Conservation (phyloP, 2,113 vertebrate species). For the Eclectus roratus region DNA sequence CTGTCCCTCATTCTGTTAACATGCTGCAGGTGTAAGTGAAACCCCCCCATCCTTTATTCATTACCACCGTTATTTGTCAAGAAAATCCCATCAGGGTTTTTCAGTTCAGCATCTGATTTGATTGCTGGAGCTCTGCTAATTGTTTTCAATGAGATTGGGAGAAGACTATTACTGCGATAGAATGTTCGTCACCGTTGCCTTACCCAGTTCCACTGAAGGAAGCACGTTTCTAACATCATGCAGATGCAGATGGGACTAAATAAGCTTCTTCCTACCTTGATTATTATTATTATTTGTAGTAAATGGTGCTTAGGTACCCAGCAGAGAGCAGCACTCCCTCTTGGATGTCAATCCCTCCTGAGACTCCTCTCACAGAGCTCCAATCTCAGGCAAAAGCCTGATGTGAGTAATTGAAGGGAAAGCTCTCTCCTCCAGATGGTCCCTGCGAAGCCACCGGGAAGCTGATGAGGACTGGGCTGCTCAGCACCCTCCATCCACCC, state of each 20-base stretch:
- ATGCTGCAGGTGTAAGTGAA: background rate
- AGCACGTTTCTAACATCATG: background rate
- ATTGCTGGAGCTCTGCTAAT: conserved; percentile 28
- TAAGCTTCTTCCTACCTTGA: background rate
- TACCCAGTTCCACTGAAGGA: background rate
- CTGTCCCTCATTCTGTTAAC: conserved; percentile 3
- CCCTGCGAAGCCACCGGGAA: background rate
- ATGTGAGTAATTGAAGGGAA: background rate
- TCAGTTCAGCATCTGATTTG: conserved; percentile 3
- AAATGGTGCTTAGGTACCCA: background rate
- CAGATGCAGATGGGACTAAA: background rate
- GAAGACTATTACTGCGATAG: background rate
- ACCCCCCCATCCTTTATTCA: conserved; percentile 1
- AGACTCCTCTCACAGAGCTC: background rate
- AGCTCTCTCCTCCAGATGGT: background rate
- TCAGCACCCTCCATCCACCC: background rate
- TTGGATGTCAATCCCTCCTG: background rate
- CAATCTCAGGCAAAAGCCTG: background rate
- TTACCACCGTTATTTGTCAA: background rate
- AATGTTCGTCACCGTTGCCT: background rate
- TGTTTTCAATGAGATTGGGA: conserved; percentile 29
- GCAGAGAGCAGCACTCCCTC: background rate
- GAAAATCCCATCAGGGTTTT: conserved; percentile 17
- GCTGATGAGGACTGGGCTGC: background rate
- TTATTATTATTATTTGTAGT: background rate